A percentile compares a stretch with the other conserved stretches of the same genome.
phyloP scores from a whole-genome alignment of 2,797 vertebrate species.

The Myioborus miniatus region DNA sequence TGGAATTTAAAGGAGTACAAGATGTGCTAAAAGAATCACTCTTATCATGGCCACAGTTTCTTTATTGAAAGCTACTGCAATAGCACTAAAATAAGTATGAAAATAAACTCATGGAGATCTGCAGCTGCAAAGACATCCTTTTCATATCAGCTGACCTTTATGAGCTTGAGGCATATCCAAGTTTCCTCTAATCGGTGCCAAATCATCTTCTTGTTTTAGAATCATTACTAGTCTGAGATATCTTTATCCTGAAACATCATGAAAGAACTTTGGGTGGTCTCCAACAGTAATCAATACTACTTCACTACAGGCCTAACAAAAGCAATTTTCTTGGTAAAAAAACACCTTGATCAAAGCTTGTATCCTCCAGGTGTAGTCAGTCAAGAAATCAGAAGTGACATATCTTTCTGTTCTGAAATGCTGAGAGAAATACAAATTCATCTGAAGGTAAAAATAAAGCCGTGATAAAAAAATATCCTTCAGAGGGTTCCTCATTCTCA shows the following conservation, averaged over 20 bases:
- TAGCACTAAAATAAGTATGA: neutral
- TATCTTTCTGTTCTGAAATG: neutral
- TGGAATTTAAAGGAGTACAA: neutral
- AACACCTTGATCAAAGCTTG: neutral
- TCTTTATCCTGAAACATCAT: neutral
- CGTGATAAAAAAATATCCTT: neutral
- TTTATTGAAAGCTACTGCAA: neutral
- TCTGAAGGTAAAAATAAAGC: neutral
- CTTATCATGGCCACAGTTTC: neutral
- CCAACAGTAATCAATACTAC: neutral
- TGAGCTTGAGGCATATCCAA: neutral
- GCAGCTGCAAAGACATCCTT: neutral
- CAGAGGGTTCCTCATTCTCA: neutral
- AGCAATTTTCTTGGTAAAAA: neutral
- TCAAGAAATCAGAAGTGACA: neutral
- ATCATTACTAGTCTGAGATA: neutral
- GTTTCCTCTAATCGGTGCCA: neutral
- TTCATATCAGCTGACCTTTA: neutral
- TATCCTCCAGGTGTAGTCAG: neutral
- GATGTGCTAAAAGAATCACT: neutral
- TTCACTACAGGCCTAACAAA: neutral
- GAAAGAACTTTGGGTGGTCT: neutral
- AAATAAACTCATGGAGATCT: neutral
- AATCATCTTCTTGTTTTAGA: neutral
- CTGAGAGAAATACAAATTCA: neutral